Conservation (phyloP, 2,113 vertebrate species). For the Microcebus jonahi region DNA sequence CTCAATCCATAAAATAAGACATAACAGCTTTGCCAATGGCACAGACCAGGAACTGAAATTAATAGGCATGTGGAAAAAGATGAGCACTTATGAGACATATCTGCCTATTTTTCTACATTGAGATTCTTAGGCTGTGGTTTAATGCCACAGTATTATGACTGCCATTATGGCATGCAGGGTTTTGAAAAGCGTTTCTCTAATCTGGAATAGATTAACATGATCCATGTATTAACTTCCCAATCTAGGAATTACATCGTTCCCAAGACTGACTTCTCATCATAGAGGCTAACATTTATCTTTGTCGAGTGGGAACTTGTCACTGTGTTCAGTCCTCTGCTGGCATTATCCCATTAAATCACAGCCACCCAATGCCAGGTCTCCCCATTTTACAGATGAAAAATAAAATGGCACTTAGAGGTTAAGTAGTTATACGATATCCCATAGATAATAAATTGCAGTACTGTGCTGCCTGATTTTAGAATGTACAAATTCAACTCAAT, state of each 20-base stretch:
- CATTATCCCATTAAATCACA: neutral
- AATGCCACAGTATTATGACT: neutral
- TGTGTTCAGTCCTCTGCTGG: neutral
- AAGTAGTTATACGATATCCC: neutral
- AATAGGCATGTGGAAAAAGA: neutral
- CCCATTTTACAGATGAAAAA: conserved; percentile 2
- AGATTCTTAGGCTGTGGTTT: neutral
- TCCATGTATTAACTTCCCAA: neutral
- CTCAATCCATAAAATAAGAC: conserved; percentile 29
- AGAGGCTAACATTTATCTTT: conserved; percentile 12
- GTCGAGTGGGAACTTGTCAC: neutral
- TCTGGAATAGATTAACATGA: conserved; percentile 47
- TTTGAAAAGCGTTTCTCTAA: conserved; percentile 16
- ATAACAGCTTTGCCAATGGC: conserved; percentile 1
- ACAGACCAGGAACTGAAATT: conserved; percentile 19
- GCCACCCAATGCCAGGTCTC: neutral
- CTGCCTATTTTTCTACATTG: conserved; percentile 1
- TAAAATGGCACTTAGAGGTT: neutral
- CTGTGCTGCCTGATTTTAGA: neutral
- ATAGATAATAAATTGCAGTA: neutral
- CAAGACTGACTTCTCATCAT: neutral
- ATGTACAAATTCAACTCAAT: neutral
- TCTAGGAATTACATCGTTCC: neutral
- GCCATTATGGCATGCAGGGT: neutral
- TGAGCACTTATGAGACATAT: neutral